These are phyloP conservation scores for Macrotrachela quadricornifera DNA, from an alignment of 1,140 invertebrate species.

Conservation along the genomic window DNA sequence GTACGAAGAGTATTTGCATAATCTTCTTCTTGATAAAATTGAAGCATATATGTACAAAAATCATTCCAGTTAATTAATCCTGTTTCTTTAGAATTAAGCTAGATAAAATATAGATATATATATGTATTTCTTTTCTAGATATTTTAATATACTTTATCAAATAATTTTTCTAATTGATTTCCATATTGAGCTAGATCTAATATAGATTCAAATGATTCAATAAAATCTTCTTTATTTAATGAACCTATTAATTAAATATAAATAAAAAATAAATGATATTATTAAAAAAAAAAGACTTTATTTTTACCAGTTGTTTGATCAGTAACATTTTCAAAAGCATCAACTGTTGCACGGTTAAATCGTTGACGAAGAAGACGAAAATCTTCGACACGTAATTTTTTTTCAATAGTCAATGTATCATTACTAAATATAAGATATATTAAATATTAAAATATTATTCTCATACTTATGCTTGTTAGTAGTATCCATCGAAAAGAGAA, in stretches of 20 bases:
- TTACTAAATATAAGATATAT: too few relatives aligned
- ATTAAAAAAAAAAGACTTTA: too few relatives aligned
- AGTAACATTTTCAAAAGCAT: too few relatives aligned
- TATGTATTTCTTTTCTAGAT: background rate
- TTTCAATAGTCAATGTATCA: too few relatives aligned
- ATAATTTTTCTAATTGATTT: background rate
- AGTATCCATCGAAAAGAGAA: too few relatives aligned
- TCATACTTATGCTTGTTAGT: too few relatives aligned
- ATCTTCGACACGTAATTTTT: too few relatives aligned
- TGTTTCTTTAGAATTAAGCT: constrained; percentile 22
- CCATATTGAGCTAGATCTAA: background rate
- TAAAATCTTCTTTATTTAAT: background rate
- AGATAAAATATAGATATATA: background rate
- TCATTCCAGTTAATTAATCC: constrained; percentile 28
- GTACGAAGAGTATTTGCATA: constrained; percentile 22
- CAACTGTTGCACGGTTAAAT: too few relatives aligned
- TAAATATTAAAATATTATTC: too few relatives aligned
- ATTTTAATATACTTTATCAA: background rate
- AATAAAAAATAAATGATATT: too few relatives aligned
- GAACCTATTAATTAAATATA: background rate
- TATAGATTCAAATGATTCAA: background rate
- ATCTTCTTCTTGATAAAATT: constrained; percentile 25
- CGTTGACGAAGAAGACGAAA: too few relatives aligned
- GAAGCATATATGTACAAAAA: constrained; percentile 24
- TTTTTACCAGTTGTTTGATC: too few relatives aligned